A percentile compares a stretch with the other conserved stretches of the same genome.
Evolutionary conservation across 2,888 invertebrate genomes (phyloP).

Genomic region (Himalopsyche anomala): DNA sequence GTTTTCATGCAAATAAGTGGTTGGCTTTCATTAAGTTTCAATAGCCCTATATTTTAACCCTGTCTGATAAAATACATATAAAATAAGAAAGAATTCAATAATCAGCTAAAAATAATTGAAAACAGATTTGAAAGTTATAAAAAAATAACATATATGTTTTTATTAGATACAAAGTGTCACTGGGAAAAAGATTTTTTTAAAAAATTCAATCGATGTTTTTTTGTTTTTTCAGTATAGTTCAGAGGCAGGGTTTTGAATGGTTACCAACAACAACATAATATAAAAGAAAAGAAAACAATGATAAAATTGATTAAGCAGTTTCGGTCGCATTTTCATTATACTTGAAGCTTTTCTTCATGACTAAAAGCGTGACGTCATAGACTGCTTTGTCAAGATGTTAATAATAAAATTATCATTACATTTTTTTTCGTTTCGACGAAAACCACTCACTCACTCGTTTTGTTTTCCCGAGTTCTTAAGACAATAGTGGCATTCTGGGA

Average conservation of each 20-base stretch:
- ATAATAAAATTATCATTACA: background rate
- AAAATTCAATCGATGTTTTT: too few species aligned
- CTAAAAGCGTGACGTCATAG: background rate
- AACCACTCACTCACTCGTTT: background rate
- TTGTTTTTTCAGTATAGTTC: too few species aligned
- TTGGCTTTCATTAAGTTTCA: too few species aligned
- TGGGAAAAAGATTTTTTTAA: too few species aligned
- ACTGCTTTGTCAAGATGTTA: background rate
- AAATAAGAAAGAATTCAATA: too few species aligned
- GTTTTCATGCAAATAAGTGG: too few species aligned
- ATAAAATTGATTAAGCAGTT: background rate
- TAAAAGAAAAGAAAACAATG: background rate
- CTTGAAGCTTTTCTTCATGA: background rate
- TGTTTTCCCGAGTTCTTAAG: background rate
- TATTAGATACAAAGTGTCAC: too few species aligned
- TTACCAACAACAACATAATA: background rate
- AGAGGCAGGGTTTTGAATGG: background rate
- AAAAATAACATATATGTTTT: too few species aligned
- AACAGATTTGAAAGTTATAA: too few species aligned
- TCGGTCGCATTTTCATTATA: background rate
- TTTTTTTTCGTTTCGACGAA: background rate
- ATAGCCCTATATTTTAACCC: too few species aligned
- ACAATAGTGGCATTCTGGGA: slow-evolving; percentile 10
- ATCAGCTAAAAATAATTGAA: too few species aligned
- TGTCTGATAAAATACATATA: too few species aligned